Evolutionary conservation across 2,797 vertebrate genomes (phyloP).

Genomic region (Peromyscus nudipes): DNA sequence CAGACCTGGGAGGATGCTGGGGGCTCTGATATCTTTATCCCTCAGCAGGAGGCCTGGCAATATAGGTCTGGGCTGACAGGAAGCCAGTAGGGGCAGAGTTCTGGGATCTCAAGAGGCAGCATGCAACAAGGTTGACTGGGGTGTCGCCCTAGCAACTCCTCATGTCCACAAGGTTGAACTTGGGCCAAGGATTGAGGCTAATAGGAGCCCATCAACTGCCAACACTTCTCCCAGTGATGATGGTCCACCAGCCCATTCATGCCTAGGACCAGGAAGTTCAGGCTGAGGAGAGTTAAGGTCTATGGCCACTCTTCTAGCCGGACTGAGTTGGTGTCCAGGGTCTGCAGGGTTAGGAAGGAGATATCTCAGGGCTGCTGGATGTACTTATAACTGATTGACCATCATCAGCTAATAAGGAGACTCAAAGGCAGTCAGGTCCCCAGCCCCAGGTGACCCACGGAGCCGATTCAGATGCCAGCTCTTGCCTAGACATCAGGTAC

Average conservation of each 20-base stretch:
- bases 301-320: background rate
- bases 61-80: background rate
- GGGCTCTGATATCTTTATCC: too few relatives aligned
- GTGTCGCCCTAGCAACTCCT: background rate
- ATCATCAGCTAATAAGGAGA: too few relatives aligned
- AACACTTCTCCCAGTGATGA: background rate
- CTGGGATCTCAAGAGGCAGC: background rate
- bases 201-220: rapidly evolving
- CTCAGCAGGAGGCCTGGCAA: background rate
- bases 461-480: background rate
- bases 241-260: too few relatives aligned
- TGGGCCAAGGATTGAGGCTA: background rate
- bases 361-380: too few relatives aligned
- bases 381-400: background rate
- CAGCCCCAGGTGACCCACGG: background rate
- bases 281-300: background rate
- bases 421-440: background rate
- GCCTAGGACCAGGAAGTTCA: background rate
- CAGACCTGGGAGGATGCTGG: background rate
- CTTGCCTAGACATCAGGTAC: background rate
- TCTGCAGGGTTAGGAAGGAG: background rate
- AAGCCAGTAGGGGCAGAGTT: rapidly evolving
- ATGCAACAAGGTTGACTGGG: background rate
- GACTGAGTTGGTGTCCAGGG: background rate
- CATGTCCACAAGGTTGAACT: rapidly evolving